These are phyloP conservation scores for Seira sanloemensis DNA, from an alignment of 2,888 invertebrate genomes.

Conservation along the genomic window DNA sequence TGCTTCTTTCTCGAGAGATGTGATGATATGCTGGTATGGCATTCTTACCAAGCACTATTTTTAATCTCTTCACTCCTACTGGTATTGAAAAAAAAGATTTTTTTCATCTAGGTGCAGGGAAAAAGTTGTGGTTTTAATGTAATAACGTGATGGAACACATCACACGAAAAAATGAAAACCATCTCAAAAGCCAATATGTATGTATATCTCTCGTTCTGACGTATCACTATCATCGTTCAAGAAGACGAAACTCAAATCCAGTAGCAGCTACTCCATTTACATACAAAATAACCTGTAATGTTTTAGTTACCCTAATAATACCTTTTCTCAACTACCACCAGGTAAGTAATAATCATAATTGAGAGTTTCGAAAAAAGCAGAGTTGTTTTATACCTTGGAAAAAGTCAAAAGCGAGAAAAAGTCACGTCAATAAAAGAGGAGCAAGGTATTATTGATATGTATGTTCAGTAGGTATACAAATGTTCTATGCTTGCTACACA, in stretches of 20 bases:
- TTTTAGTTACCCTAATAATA: conserved; percentile 60
- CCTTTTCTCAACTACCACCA: conserved; percentile 27
- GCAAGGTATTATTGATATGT: conserved; percentile 34
- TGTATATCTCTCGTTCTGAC: no score
- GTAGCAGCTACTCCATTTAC: conserved; percentile 63
- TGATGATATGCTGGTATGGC: neutral
- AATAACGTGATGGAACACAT: conserved; percentile 45
- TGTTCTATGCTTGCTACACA: neutral
- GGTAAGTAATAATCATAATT: conserved; percentile 35
- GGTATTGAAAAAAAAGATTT: neutral
- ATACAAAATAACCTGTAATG: conserved; percentile 60
- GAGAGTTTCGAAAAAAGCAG: conserved; percentile 39
- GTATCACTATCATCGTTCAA: neutral
- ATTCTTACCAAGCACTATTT: neutral
- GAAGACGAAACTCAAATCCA: conserved; percentile 42
- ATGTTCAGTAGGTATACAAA: conserved; percentile 12
- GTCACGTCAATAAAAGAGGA: conserved; percentile 40
- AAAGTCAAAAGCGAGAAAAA: conserved; percentile 36
- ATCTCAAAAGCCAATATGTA: neutral
- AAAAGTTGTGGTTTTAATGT: conserved; percentile 34
- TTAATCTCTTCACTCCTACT: conserved; percentile 11
- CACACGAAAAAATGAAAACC: conserved; percentile 3
- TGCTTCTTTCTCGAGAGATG: neutral
- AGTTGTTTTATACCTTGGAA: conserved; percentile 18
- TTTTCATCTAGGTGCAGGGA: neutral